Evolutionary conservation across 2,113 vertebrate genomes (phyloP), one percentile per base, ranked within the genome.

Genomic region (Tupaia tana): DNA sequence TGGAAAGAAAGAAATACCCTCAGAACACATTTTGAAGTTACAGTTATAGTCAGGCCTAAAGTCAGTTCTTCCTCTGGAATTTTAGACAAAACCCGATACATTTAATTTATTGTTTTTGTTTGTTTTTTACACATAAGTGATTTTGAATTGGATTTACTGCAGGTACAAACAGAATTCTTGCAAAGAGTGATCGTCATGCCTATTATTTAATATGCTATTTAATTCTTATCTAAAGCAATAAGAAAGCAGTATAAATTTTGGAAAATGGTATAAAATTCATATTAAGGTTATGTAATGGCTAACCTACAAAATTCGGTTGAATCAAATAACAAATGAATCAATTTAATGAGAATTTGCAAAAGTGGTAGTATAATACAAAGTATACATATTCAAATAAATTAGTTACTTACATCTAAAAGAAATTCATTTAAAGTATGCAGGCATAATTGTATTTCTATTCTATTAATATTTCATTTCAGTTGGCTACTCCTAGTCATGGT

Each of bases 301-400:
- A 11, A 80, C 14, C 13, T 95, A 52, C 52, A 69, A 64, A 64
- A 69, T 9, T 78, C 63, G 1, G 79, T 58, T 75, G 18, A 94
- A 64, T 80, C 29, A 91, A 89, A 56, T 56, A 86, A 91, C 14
- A 75, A 88, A 81, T 86, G 83, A 84, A 59, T 34, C 2, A 77
- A 34, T 43, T 19, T 81, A 91, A 77, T 73, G 16, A 93, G 11
- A 58, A n/a, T 56, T 90, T 69, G 2, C 16, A 75, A 87, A 86
- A 5, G 13, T 52, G 31, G 2, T 18, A 63, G 24, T 93, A 11
- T 64, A 90, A 63, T 31, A 58, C 59, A 74, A 79, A n/a, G 1
- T 63, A 58, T n/a, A 43, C 52, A 94, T 77, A 89, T 43, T 43
- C 43, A 43, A 43, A 43, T 9, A 83, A 94, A 64, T 20, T 64